Evolutionary conservation across 2,888 invertebrate species (phyloP).

Genomic region (Choristoneura rosaceana): DNA sequence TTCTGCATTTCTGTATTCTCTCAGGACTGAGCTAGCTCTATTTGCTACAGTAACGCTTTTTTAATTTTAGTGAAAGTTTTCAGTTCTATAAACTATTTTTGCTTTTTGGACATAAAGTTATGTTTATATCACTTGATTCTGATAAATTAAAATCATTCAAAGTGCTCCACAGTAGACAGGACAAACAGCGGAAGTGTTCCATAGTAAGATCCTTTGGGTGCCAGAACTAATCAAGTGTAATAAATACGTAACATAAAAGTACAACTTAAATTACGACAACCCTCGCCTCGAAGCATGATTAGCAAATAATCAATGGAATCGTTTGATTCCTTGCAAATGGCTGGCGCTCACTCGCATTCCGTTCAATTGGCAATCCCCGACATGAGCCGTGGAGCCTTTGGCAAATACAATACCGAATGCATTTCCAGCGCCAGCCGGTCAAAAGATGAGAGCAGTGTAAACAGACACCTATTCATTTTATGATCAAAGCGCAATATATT

Average conservation of each 20-base stretch:
- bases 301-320: slow-evolving; percentile 63
- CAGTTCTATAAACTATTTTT: slow-evolving; percentile 1
- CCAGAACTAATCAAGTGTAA: no score
- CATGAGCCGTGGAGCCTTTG: slow-evolving; percentile 77
- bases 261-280: slow-evolving; percentile 3
- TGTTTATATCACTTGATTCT: no score
- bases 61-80: slow-evolving; percentile 28
- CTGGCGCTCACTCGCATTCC: slow-evolving; percentile 61
- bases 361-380: slow-evolving; percentile 73
- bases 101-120: neutral
- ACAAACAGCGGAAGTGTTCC: no score
- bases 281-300: slow-evolving; percentile 55
- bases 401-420: slow-evolving; percentile 80
- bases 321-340: slow-evolving; percentile 69
- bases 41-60: slow-evolving; percentile 18
- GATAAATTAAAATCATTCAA: no score
- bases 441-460: slow-evolving; percentile 70
- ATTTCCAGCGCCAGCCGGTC: slow-evolving; percentile 63
- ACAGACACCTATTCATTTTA: slow-evolving; percentile 68
- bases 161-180: no score
- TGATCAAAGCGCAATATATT: slow-evolving; percentile 47
- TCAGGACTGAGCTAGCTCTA: slow-evolving; percentile 51
- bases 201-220: no score
- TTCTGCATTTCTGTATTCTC: slow-evolving; percentile 58
- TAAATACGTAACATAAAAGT: neutral